Conservation (phyloP, 1,140 invertebrate genomes). For the Trachymyrmex cornetzi region DNA sequence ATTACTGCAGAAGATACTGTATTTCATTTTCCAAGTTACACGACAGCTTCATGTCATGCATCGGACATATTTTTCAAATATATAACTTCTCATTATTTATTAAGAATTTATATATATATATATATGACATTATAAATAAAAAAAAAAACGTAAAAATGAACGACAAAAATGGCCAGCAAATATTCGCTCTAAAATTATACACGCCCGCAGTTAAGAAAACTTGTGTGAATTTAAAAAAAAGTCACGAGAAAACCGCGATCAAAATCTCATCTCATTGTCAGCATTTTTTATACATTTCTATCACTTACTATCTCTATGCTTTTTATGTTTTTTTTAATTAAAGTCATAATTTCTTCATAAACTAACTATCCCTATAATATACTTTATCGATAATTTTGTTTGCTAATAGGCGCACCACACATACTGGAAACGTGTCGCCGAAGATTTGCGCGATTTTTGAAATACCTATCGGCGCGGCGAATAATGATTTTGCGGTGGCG, state of each 20-base stretch:
- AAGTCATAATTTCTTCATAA: no score
- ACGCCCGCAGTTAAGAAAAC: background rate
- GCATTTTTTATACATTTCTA: background rate
- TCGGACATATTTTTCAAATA: background rate
- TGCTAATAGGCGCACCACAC: constrained; percentile 5
- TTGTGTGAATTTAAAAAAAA: background rate
- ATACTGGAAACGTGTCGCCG: background rate
- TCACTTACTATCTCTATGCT: no score
- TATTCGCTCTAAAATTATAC: background rate
- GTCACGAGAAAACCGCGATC: background rate
- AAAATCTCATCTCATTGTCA: background rate
- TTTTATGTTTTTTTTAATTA: no score
- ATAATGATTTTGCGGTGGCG: constrained; percentile 66
- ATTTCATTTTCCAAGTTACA: background rate
- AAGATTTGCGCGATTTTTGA: constrained; percentile 35
- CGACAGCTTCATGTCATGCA: background rate
- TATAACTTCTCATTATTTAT: background rate
- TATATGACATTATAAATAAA: background rate
- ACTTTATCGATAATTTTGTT: background rate
- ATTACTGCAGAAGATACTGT: background rate
- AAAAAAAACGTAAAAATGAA: background rate
- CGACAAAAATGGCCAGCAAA: background rate
- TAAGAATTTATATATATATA: background rate
- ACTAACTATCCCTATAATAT: background rate
- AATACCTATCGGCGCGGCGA: constrained; percentile 27